These are phyloP conservation scores for Helicoverpa armigera DNA, from an alignment of 1,140 invertebrate genomes.

Conservation along the genomic window DNA sequence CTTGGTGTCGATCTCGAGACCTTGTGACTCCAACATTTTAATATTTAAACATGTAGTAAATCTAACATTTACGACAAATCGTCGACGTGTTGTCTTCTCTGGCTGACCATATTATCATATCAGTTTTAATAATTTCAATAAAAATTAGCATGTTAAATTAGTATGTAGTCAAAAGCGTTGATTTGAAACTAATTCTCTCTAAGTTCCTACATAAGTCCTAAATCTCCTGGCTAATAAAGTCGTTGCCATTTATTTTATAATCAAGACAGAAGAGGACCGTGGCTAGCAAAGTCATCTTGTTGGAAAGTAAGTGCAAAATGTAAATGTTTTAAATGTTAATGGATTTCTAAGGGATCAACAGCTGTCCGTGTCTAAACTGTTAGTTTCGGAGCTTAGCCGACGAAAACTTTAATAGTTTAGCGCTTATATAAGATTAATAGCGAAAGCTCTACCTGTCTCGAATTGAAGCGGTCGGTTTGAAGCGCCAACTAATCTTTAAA, in stretches of 20 bases:
- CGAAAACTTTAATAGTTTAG: slow-evolving; percentile 72
- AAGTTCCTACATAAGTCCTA: no score
- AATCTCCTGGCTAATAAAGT: no score
- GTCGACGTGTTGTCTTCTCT: no score
- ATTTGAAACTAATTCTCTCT: no score
- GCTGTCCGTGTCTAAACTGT: slow-evolving; percentile 62
- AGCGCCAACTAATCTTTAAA: slow-evolving; percentile 53
- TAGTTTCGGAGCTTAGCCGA: slow-evolving; percentile 68
- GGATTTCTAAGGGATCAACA: slow-evolving; percentile 60
- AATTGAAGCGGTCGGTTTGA: slow-evolving; percentile 50
- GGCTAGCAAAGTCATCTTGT: not conserved
- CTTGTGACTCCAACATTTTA: no score
- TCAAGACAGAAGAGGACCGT: not conserved
- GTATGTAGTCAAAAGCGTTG: no score
- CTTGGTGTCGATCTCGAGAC: no score
- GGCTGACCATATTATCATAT: no score
- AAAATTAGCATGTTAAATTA: no score
- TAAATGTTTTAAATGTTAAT: slow-evolving; percentile 52
- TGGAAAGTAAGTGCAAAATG: slow-evolving; percentile 23
- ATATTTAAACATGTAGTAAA: no score
- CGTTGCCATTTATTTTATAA: not conserved
- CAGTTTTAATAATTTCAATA: no score
- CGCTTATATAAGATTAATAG: slow-evolving; percentile 69
- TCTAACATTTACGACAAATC: no score
- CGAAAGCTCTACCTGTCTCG: slow-evolving; percentile 54